Base-by-base conservation (phyloP, 2,888 invertebrate genomes). In the Tetramorium bicarinatum region DNA sequence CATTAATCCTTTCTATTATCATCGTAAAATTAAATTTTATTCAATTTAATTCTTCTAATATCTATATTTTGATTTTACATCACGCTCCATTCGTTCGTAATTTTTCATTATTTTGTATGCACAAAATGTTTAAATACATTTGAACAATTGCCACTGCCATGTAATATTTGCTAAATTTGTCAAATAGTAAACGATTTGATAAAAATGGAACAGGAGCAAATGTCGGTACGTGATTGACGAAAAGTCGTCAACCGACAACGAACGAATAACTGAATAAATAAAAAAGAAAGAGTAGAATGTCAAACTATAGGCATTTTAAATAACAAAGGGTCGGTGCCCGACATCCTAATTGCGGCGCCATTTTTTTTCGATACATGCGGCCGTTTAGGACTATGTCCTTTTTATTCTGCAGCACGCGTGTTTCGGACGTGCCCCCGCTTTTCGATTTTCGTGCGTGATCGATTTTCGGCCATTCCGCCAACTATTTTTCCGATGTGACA, bases 291-390 rank as follows among this genome's bases (percentile, higher is more conserved):
- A 77, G 44, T 8, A n/a, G 67, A 64, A 80, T 80, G 81, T 79
- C 76, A 80, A 89, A 82, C 71, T 84, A 76, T 56, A 52, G 80
- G 77, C 85, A 88, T 72, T 84, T 88, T 87, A 87, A 82, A 79
- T 84, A 87, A 87, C 89, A 88, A 89, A 84, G 83, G 52, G 75
- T 61, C 34, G 75, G 81, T 83, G 80, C 56, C 52, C 66, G 79
- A 64, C 82, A 66, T 34, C 66, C 85, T 89, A 89, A 89, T 89
- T 88, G 87, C 88, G 75, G 81, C 84, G 82, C 85, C 87, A 89
- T 89, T 89, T 89, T 89, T 89, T 89, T 67, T 89, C 88, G 89
- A 85, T 87, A 85, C 79, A 67, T 71, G 74, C 62, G 64, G 62
- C 74, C 76, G 64, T 86, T 86, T 87, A 38, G 47, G 85, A 79